Evolutionary conservation across 2,888 invertebrate genomes (phyloP).

Genomic region (Pseudanteris insignis): DNA sequence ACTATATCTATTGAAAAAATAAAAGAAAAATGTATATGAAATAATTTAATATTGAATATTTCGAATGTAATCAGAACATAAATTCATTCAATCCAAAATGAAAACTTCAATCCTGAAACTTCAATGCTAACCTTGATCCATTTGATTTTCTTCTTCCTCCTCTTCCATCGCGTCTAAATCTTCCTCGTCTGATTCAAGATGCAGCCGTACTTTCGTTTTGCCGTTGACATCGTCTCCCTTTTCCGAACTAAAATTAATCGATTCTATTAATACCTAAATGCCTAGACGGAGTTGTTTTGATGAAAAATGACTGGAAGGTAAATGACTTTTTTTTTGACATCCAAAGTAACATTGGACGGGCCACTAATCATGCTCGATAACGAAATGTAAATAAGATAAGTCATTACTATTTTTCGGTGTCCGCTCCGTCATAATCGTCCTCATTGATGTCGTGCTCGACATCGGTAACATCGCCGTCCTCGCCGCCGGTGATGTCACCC

Average conservation of each 20-base stretch:
- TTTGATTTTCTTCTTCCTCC: constrained; percentile 51
- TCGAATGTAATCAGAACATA: too few species aligned
- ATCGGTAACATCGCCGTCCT: constrained; percentile 71
- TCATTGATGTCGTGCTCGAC: constrained; percentile 74
- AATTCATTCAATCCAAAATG: too few species aligned
- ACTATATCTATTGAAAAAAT: too few species aligned
- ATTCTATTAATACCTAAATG: background rate
- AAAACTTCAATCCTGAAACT: too few species aligned
- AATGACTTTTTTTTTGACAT: too few species aligned
- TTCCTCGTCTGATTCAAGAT: constrained; percentile 73
- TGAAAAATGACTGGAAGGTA: constrained; percentile 3
- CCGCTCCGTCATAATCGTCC: constrained; percentile 75
- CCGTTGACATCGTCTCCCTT: constrained; percentile 79
- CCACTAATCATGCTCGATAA: too few species aligned
- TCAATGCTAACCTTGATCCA: constrained; percentile 47
- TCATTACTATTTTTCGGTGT: constrained; percentile 71
- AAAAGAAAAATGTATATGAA: too few species aligned
- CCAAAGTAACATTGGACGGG: too few species aligned
- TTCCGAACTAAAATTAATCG: constrained; percentile 69
- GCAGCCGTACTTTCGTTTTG: constrained; percentile 75
- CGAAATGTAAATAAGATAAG: constrained; percentile 10
- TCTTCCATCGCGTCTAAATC: constrained; percentile 67
- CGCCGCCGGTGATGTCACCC: constrained; percentile 69
- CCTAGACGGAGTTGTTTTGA: constrained; percentile 4
- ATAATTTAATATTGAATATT: too few species aligned